Conservation (phyloP, 2,113 vertebrate genomes). For the Scophthalmus maximus region DNA sequence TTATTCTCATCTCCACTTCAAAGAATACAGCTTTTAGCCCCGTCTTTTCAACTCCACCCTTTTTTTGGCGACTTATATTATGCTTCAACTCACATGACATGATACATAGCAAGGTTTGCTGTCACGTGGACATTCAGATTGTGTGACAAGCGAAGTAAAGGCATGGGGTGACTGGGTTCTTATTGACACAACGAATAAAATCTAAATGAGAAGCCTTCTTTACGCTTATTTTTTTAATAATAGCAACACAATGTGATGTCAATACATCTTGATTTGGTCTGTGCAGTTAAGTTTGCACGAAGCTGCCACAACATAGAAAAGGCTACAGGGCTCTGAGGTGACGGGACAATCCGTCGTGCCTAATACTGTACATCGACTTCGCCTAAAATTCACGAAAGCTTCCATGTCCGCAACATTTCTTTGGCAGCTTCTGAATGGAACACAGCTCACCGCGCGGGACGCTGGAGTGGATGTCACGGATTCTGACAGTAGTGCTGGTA, state of each 20-base stretch:
- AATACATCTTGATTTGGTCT: constrained; percentile 65
- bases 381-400: constrained; percentile 6
- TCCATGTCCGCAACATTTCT: constrained; percentile 57
- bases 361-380: constrained; percentile 65
- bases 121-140: constrained; percentile 22
- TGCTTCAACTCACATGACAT: constrained; percentile 16
- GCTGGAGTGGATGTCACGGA: constrained; percentile 54
- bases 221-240: constrained; percentile 14
- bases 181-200: constrained; percentile 21
- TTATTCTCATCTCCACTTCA: constrained; percentile 21
- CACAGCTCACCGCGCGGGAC: constrained; percentile 42
- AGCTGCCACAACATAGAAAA: constrained; percentile 74
- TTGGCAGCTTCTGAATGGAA: constrained; percentile 67
- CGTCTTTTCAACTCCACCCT: constrained; percentile 15
- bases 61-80: constrained; percentile 29
- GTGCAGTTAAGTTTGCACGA: constrained; percentile 58
- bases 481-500: constrained; percentile 68
- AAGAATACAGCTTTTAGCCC: constrained; percentile 44
- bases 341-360: constrained; percentile 38
- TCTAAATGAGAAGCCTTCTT: constrained; percentile 37
- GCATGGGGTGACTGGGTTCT: constrained; percentile 57
- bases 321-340: constrained; percentile 67
- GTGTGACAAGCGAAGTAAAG: constrained; percentile 65
- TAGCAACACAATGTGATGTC: constrained; percentile 31
- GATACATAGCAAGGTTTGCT: constrained; percentile 6